Percentiles rank a stretch among this genome's conserved stretches.
These are phyloP conservation scores for Deilephila elpenor DNA, from an alignment of 2,888 invertebrate genomes.

Conservation along the genomic window DNA sequence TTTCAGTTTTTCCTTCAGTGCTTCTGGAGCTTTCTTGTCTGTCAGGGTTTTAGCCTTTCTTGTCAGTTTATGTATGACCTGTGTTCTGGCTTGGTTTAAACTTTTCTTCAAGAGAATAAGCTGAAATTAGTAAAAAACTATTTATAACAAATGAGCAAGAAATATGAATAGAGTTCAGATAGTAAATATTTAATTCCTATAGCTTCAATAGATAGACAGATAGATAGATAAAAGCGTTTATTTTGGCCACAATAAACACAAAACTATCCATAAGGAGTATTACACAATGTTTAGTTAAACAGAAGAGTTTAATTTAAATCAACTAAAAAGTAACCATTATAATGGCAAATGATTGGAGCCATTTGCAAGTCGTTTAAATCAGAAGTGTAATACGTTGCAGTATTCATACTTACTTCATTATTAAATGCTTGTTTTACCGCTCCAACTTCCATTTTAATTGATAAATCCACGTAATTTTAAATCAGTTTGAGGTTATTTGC, in stretches of 20 bases:
- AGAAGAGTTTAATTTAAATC: too few species aligned
- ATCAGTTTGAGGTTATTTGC: constrained; percentile 47
- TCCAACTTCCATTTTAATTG: constrained; percentile 73
- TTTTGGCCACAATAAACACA: too few species aligned
- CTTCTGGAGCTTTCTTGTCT: constrained; percentile 69
- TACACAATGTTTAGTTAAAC: too few species aligned
- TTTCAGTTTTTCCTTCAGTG: constrained; percentile 66
- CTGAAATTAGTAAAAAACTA: constrained; percentile 55
- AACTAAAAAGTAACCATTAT: too few species aligned
- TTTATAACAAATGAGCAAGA: not conserved
- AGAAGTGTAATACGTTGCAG: too few species aligned
- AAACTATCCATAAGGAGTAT: too few species aligned
- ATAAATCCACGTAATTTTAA: constrained; percentile 26
- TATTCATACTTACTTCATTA: constrained; percentile 65
- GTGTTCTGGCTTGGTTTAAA: constrained; percentile 74
- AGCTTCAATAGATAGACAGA: too few species aligned
- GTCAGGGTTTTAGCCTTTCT: constrained; percentile 73
- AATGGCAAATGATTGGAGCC: too few species aligned
- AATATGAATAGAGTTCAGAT: not conserved
- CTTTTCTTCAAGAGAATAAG: constrained; percentile 74
- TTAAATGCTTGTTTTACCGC: constrained; percentile 81
- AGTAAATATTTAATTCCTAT: too few species aligned
- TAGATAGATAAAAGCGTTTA: too few species aligned
- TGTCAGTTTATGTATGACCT: constrained; percentile 76
- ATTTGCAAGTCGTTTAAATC: not conserved